These are phyloP conservation scores for Liasis olivaceus DNA, from an alignment of 2,797 vertebrate genomes.

Conservation along the genomic window DNA sequence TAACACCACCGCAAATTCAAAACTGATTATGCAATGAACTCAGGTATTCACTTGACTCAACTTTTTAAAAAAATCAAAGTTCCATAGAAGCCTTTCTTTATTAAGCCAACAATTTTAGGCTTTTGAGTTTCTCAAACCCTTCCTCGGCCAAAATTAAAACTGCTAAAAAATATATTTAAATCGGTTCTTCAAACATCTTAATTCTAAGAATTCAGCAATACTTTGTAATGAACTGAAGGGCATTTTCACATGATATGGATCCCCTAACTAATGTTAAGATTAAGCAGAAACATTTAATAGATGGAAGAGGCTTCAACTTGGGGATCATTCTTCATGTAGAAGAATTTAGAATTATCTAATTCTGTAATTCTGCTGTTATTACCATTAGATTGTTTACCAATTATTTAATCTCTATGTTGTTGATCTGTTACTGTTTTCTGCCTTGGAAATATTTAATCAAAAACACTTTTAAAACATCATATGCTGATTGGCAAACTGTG, in stretches of 20 bases:
- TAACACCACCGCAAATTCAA: background rate
- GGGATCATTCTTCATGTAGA: background rate
- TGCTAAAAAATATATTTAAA: background rate
- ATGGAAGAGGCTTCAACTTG: background rate
- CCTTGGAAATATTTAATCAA: background rate
- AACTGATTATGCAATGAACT: background rate
- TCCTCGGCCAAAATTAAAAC: background rate
- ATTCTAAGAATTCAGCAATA: background rate
- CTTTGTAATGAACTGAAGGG: background rate
- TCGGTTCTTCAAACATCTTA: background rate
- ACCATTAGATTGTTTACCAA: background rate
- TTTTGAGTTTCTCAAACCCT: background rate
- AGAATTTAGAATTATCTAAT: background rate
- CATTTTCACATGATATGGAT: background rate
- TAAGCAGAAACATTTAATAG: background rate
- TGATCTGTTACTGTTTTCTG: background rate
- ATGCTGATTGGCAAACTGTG: background rate
- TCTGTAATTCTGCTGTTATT: background rate
- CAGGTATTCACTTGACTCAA: background rate
- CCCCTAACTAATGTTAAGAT: background rate
- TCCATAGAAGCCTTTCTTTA: background rate
- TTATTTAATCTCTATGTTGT: background rate
- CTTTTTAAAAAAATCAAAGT: background rate
- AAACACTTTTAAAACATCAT: background rate
- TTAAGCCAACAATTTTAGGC: background rate